phyloP scores from a whole-genome alignment of 2,797 vertebrate genomes.

The Lagocephalus sceleratus region DNA sequence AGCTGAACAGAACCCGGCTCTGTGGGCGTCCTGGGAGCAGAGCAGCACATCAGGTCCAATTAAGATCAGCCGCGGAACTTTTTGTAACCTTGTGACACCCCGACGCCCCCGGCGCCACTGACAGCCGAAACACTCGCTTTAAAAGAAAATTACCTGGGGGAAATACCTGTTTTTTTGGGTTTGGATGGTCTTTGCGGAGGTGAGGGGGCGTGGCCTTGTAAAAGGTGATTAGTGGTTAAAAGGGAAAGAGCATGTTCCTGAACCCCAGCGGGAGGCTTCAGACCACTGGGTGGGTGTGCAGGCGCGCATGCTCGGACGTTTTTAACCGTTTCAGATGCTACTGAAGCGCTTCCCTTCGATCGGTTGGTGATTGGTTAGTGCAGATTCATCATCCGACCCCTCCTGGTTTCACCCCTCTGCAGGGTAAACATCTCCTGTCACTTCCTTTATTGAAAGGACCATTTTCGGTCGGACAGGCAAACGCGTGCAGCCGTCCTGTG shows the following conservation, averaged over 20 bases:
- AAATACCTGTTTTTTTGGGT: constrained; percentile 3
- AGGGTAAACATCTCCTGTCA: no score
- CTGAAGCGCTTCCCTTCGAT: no score
- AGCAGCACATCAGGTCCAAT: constrained; percentile 69
- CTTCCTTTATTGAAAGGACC: no score
- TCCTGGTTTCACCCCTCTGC: no score
- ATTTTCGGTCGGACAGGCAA: neutral
- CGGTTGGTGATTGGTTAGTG: no score
- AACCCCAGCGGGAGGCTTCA: constrained; percentile 7
- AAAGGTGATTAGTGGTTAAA: constrained; percentile 32
- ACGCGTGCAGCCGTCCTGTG: neutral
- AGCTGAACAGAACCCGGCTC: constrained; percentile 61
- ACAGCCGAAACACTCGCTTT: constrained; percentile 25
- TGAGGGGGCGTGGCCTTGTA: constrained; percentile 16
- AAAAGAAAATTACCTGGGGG: constrained; percentile 29
- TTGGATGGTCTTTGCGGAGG: constrained; percentile 17
- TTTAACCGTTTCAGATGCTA: constrained; percentile 26
- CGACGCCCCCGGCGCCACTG: constrained; percentile 56
- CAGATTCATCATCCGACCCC: no score
- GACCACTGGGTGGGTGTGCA: no score
- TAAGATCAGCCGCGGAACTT: constrained; percentile 70
- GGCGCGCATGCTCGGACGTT: constrained; percentile 43
- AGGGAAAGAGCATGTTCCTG: constrained; percentile 7
- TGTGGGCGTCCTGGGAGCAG: constrained; percentile 60
- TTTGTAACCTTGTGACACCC: constrained; percentile 64